phyloP scores from a whole-genome alignment of 2,797 vertebrate species.

The Neosalanx taihuensis region DNA sequence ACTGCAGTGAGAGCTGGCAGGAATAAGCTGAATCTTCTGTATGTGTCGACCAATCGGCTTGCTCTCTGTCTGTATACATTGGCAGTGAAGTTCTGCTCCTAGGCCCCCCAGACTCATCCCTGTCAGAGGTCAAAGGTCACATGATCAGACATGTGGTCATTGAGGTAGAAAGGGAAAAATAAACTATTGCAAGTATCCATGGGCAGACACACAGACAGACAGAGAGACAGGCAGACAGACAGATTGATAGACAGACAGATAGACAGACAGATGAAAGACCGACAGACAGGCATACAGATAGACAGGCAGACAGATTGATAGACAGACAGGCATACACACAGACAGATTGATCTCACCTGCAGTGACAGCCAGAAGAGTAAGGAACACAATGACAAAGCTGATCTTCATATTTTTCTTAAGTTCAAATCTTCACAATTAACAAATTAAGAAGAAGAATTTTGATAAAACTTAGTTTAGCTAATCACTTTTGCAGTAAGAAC shows the following conservation, averaged over 20 bases:
- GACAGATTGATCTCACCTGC: slow-evolving; percentile 16
- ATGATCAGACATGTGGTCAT: background rate
- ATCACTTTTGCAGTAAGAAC: background rate
- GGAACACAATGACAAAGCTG: slow-evolving; percentile 14
- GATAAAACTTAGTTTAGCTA: background rate
- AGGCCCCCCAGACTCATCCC: slow-evolving; percentile 31
- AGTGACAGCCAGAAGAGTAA: slow-evolving; percentile 22
- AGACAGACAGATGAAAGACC: background rate
- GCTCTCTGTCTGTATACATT: slow-evolving; percentile 35
- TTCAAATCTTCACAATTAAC: background rate
- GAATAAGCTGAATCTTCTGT: slow-evolving; percentile 38
- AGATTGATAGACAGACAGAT: background rate
- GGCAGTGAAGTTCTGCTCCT: slow-evolving; percentile 44
- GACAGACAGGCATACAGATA: no score
- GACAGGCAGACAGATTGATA: background rate
- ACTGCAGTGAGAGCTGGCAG: slow-evolving; percentile 47
- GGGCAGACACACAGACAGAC: background rate
- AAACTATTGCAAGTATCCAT: background rate
- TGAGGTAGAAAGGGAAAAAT: no score
- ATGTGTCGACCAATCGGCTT: slow-evolving; percentile 40
- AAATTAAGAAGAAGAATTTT: background rate
- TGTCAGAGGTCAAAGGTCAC: slow-evolving; percentile 11
- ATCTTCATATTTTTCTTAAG: slow-evolving; percentile 33
- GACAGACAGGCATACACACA: no score
- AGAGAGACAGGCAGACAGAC: background rate